phyloP scores from a whole-genome alignment of 2,888 invertebrate species.

The Euplexia lucipara region DNA sequence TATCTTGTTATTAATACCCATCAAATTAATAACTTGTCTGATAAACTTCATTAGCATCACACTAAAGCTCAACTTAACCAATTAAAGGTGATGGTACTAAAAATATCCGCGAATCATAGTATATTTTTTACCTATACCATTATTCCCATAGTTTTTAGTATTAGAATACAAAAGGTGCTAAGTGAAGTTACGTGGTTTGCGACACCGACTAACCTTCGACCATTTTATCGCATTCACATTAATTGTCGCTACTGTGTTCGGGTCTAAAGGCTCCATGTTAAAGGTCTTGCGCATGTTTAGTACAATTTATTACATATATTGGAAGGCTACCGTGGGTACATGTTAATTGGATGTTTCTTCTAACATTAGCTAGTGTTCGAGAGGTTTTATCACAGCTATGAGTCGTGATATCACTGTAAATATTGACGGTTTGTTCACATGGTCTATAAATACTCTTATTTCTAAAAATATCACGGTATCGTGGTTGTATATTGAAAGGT shows the following conservation, averaged over 20 bases:
- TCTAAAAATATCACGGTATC: conserved; percentile 17
- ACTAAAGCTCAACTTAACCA: not conserved
- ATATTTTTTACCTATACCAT: not conserved
- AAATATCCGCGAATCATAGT: not conserved
- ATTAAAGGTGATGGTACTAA: conserved; percentile 16
- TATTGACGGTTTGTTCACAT: not conserved
- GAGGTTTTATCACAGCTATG: not conserved
- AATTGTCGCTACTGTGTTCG: conserved; percentile 54
- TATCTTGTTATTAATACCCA: not conserved
- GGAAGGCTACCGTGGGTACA: conserved; percentile 17
- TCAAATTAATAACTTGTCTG: conserved; percentile 6
- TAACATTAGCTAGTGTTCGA: not conserved
- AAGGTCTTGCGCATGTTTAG: conserved; percentile 41
- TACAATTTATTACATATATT: conserved; percentile 23
- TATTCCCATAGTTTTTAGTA: conserved; percentile 14
- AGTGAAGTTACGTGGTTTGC: conserved; percentile 48
- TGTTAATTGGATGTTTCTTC: conserved; percentile 4
- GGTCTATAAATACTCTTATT: not conserved
- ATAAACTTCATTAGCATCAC: not conserved
- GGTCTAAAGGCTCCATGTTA: conserved; percentile 27
- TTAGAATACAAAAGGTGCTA: conserved; percentile 47
- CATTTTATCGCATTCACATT: conserved; percentile 50
- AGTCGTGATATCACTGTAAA: too few relatives aligned
- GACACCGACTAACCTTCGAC: conserved; percentile 48
- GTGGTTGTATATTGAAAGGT: not conserved